Base-by-base conservation (phyloP, 2,797 vertebrate species). In the Enteromius paludinosus region DNA sequence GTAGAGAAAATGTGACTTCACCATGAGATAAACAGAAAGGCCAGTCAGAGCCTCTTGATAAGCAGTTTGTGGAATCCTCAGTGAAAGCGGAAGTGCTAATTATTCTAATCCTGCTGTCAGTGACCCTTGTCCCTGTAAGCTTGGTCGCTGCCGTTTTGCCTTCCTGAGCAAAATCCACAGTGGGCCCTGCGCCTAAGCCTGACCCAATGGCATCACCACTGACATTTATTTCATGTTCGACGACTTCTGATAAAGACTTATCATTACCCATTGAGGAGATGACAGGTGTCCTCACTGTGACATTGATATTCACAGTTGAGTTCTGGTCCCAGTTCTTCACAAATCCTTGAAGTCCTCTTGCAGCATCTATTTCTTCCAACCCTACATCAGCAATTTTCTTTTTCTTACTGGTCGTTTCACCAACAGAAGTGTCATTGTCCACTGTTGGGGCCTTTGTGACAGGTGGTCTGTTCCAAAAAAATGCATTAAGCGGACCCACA, bases 1-100 rank as follows among this genome's bases (percentile, higher is more conserved):
- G 97, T 78, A 96, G 83, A 35, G 90, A 87, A 88, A 95, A 90
- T 14, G 28, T 90, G 75, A 72, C 18, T 0, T 88, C 88, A 66
- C 86, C 90, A 83, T 94, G 91, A 84, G 74, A 61, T 0, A 90
- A 71, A 86, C 97, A 98, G 87, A 95, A 77, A 0, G 92, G 86
- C 93, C 96, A 93, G 87, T 86, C 87, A 64, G 92, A 82, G 0
- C 90, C 94, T 84, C 91, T 59, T 0, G 92, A 92, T 84, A 93
- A 89, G 91, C 97, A 97, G 12, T 0, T 90, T 66, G 92, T 61
- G 0, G 78, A 84, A 43, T 84, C 78, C 59, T 61, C 43, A 49
- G 30, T 68, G 6, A 33, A 20, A 70, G 52, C 2, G 2, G 49
- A 23, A n/a, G 64, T 23, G 23, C 47, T 56, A 62, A 62, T 49